Evolutionary conservation across 2,888 invertebrate genomes (phyloP), one percentile per base, ranked within the genome.

Genomic region (Patella ulyssiponensis): DNA sequence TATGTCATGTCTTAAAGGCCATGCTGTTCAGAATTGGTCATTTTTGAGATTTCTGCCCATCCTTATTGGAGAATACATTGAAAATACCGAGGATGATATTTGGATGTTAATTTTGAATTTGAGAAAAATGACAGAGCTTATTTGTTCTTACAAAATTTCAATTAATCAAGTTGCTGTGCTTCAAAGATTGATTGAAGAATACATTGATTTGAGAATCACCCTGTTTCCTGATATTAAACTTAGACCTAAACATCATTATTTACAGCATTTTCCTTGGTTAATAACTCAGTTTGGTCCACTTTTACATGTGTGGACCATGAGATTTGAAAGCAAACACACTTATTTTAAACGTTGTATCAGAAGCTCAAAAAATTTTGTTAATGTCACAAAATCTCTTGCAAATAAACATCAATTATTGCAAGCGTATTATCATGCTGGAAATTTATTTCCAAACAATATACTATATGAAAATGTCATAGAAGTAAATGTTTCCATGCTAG

Each of bases 311-410:
- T 64, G 64, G 64, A 64, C 64, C n/a, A n/a, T 64, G 64, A n/a
- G 64, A 64, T 64, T 64, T 64, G 64, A 64, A 20, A 20, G n/a
- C 3, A 64, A 64, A 20, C 64, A 64, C n/a, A 64, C 64, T 11
- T 64, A 64, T 20, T 64, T 64, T 64, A 64, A 64, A 20, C n/a
- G 23, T n/a, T 64, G 64, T 64, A 64, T 64, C n/a, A 64, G 64
- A n/a, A 64, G 64, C 23, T 64, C 64, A n/a, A 17, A 64, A 64
- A 20, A 64, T 64, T 64, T 64, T 64, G 23, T 20, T 9, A 64
- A 64, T 64, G 64, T 64, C 14, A 64, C n/a, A 20, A 64, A 64
- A 64, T 20, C 64, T 64, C 64, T 64, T 20, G n/a, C 64, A 20
- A 11, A 64, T n/a, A 64, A 64, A 64, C 64, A 64, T n/a, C 64